Conservation (phyloP, 2,888 invertebrate species). For the Ophonus ardosiacus region DNA sequence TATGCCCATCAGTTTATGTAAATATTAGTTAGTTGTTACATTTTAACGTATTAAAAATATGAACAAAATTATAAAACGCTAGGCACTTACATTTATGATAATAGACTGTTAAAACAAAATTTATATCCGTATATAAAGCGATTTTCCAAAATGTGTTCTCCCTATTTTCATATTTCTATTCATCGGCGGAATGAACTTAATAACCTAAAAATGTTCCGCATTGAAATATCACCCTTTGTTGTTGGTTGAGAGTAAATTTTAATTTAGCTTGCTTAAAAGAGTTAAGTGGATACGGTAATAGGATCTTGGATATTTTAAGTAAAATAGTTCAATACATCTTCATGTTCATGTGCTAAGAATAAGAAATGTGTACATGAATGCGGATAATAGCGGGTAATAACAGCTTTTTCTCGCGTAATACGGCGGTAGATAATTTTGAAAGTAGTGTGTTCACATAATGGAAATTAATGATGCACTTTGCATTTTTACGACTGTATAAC, state of each 20-base stretch:
- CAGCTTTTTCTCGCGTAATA: constrained; percentile 25
- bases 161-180: not conserved
- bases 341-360: constrained; percentile 19
- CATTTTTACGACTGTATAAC: constrained; percentile 50
- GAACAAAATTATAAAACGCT: not conserved
- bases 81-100: not conserved
- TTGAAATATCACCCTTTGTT: not conserved
- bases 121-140: not conserved
- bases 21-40: too few relatives aligned
- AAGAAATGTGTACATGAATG: constrained; percentile 22
- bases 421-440: constrained; percentile 21
- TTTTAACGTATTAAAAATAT: too few relatives aligned
- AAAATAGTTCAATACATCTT: constrained; percentile 35
- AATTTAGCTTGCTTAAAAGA: constrained; percentile 21
- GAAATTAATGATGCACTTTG: constrained; percentile 56
- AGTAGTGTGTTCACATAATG: constrained; percentile 16
- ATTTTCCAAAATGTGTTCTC: not conserved
- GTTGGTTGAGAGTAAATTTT: not conserved
- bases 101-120: not conserved
- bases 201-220: constrained; percentile 5
- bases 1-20: too few relatives aligned
- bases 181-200: not conserved
- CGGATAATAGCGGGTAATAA: constrained; percentile 24
- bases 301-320: constrained; percentile 6
- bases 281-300: not conserved